Base-by-base conservation (phyloP, 2,888 invertebrate species). In the Pachycephus smyrnensis region DNA sequence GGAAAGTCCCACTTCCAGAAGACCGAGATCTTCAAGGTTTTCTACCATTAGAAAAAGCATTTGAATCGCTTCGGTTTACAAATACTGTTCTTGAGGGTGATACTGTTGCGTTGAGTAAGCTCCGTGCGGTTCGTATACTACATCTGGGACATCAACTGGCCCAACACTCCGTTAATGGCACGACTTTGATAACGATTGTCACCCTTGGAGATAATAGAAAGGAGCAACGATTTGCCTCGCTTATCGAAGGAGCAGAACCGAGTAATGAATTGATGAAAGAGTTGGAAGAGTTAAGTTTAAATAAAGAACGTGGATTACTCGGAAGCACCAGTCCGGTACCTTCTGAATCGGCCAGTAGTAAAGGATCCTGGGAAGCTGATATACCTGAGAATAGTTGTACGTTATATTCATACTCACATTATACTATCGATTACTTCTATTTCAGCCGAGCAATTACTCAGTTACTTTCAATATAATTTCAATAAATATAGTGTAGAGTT, bases 11-110 rank as follows among this genome's bases (percentile, higher is more conserved):
- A 4, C 92, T 97, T 76, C 95, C 95, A 0, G 97, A 97, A 91
- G 97, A 97, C 91, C 94, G 94, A 86, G 96, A 96, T 90, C 91
- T 97, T 76, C 94, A 96, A 88, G 96, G 97, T 32, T 97, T 97
- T 92, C 91, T 96, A 81, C 97, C 96, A 0, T 92, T 97, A 69
- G 94, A 94, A 85, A 92, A 92, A 75, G 93, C 93, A 75, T 93
- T 95, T 84, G 92, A 93, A 75, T 91, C 92, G 3, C 93, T 95
- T 12, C 93, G 93, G 89, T 93, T 93, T 82, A 92, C 92, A 78
- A 89, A 90, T 78, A 91, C 92, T 11, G 90, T 92, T 81, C 82
- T 91, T 31, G 91, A 92, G 79, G 89, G 90, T 35, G 92, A 92
- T 81, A 76, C 82, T 31, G 90, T 89, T 74, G 89, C 90, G 30